These are phyloP conservation scores for Macrotus californicus DNA, from an alignment of 2,113 vertebrate genomes.

Conservation along the genomic window DNA sequence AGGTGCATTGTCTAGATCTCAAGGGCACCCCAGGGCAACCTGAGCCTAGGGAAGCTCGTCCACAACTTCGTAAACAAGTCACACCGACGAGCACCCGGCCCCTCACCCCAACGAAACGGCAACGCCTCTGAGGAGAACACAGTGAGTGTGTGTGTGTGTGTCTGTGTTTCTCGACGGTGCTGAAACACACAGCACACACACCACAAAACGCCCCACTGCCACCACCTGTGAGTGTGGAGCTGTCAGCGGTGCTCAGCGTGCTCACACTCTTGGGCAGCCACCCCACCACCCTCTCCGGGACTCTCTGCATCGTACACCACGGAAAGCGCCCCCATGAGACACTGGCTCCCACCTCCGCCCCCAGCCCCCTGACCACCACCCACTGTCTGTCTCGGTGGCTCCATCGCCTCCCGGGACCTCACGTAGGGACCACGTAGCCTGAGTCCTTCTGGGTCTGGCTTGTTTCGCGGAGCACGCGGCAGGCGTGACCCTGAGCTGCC, in stretches of 20 bases:
- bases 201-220: too few species aligned
- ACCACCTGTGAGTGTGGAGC: too few species aligned
- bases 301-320: background rate
- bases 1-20: too few species aligned
- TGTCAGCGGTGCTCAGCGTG: accelerated
- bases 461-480: background rate
- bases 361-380: too few species aligned
- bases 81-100: background rate
- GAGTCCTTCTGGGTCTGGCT: too few species aligned
- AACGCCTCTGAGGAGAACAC: background rate
- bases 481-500: background rate
- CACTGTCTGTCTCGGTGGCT: background rate
- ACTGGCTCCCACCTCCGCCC: too few species aligned
- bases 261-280: background rate
- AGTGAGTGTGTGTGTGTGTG: background rate
- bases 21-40: background rate
- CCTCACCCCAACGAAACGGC: background rate
- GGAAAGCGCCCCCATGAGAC: accelerated
- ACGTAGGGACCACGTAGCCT: accelerated
- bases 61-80: background rate
- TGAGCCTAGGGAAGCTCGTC: background rate
- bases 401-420: accelerated
- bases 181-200: background rate
- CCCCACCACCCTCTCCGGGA: too few species aligned
- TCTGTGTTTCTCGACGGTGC: background rate